Evolutionary conservation across 2,888 invertebrate species (phyloP).

Genomic region (Andrena minutula): DNA sequence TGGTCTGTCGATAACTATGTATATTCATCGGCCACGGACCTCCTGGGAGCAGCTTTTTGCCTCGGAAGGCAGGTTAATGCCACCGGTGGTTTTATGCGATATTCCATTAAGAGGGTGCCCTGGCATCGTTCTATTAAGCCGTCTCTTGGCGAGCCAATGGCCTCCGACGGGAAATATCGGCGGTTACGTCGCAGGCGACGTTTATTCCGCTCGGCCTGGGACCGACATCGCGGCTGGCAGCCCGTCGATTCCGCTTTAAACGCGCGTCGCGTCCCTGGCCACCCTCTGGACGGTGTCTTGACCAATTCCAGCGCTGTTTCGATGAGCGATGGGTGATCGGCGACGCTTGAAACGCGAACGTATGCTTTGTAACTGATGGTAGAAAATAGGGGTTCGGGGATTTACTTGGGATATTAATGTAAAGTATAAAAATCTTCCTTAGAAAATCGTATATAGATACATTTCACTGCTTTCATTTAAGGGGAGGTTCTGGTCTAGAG

Average conservation of each 20-base stretch:
- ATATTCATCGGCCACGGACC: conserved; percentile 10
- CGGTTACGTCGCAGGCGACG: conserved; percentile 64
- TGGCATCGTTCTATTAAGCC: conserved; percentile 72
- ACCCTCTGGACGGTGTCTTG: conserved; percentile 25
- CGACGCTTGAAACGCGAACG: background rate
- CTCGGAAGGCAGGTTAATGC: conserved; percentile 62
- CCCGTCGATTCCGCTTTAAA: conserved; percentile 73
- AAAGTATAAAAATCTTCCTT: no score
- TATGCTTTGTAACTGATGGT: no score
- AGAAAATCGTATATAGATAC: no score
- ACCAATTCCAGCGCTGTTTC: conserved; percentile 12
- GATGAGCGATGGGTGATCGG: conserved; percentile 1
- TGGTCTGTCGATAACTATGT: conserved; percentile 46
- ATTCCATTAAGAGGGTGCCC: conserved; percentile 70
- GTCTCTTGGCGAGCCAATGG: conserved; percentile 70
- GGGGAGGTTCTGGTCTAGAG: no score
- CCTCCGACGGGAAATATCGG: conserved; percentile 75
- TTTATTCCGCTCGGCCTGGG: conserved; percentile 66
- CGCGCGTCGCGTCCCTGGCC: conserved; percentile 40
- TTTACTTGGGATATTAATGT: no score
- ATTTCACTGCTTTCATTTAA: no score
- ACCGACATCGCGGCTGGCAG: conserved; percentile 73
- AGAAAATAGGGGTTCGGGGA: no score
- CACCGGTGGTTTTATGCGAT: conserved; percentile 70
- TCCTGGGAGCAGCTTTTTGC: conserved; percentile 34